Evolutionary conservation across 2,888 invertebrate species (phyloP).

Genomic region (Cyclophora albipunctata): DNA sequence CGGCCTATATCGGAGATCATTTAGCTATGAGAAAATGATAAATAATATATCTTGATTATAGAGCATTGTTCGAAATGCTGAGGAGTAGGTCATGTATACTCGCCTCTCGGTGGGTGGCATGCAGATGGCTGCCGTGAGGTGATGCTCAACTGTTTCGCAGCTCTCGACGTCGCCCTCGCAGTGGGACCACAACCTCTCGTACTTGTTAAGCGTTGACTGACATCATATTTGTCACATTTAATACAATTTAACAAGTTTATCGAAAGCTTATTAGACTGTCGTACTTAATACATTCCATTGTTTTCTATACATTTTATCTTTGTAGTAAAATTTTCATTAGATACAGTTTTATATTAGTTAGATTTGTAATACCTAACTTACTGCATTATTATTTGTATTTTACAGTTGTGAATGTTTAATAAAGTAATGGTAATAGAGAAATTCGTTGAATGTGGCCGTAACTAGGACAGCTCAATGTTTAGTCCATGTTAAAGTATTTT

Average conservation of each 20-base stretch:
- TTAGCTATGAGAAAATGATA: background rate
- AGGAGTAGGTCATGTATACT: too few relatives aligned
- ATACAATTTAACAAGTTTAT: constrained; percentile 33
- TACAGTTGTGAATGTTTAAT: constrained; percentile 37
- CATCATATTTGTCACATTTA: constrained; percentile 53
- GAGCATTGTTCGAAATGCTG: too few relatives aligned
- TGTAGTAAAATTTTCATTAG: constrained; percentile 46
- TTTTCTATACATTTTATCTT: constrained; percentile 53
- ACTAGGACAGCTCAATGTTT: constrained; percentile 71
- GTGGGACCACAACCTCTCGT: constrained; percentile 32
- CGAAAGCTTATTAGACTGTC: constrained; percentile 63
- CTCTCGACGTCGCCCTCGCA: constrained; percentile 16
- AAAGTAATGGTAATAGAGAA: constrained; percentile 36
- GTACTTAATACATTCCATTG: constrained; percentile 72
- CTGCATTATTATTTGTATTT: constrained; percentile 50
- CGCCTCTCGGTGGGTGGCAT: too few relatives aligned
- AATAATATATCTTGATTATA: too few relatives aligned
- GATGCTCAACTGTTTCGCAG: background rate
- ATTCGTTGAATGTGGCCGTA: constrained; percentile 49
- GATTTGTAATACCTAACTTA: constrained; percentile 44
- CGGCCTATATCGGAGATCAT: background rate
- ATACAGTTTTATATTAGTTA: constrained; percentile 47
- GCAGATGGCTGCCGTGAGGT: too few relatives aligned
- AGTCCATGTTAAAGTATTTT: constrained; percentile 58
- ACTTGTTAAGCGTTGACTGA: constrained; percentile 60